Base-by-base conservation (phyloP, 2,888 invertebrate species). In the Linhomoeus sp. region DNA sequence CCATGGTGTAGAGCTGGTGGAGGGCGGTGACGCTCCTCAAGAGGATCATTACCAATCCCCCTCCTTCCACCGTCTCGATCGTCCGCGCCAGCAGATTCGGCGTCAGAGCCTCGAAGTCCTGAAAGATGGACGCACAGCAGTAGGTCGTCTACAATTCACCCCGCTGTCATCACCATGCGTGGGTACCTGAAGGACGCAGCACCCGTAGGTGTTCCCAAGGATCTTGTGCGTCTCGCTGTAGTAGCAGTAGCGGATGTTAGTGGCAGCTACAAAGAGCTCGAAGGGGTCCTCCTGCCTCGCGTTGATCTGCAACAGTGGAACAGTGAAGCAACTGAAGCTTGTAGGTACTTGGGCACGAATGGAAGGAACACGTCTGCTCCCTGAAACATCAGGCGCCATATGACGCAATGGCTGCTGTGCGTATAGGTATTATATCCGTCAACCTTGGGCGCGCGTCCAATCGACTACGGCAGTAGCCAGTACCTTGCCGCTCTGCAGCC, bases 191-290 rank as follows among this genome's bases (percentile, higher is more conserved):
- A 94, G 70, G 37, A 94, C 80, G 71, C 90, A 87, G 70, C 86
- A 82, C 45, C 86, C 88, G 69, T 81, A 97, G 0, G 97, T 97
- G 61, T 87, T 88, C 47, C 97, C 97, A 0, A 97, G 75, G 67
- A 97, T 88, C 56, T 88, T 85, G 66, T 94, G 90, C 1, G 92
- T 92, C 67, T 99, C 97, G 0, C 81, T 79, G 66, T 97, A 97
- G 67, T 92, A 97, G 60, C 92, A 81, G 53, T 90, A 97, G 51
- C 94, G 79, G 58, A 99, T 94, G 52, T 86, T 82, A 0, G 94
- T 94, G 0, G 92, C 84, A 0, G 88, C 80, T 51, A 97, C 74
- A 66, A 97, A 97, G 15, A 88, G 71, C 67, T 97, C 92, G 71
- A 97, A 94, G 0, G 92, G 77, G 64, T 94, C 88, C 55, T 90